A percentile compares a stretch with the other conserved stretches of the same genome.
phyloP scores from a whole-genome alignment of 2,888 invertebrate species.

The Arge pagana region DNA sequence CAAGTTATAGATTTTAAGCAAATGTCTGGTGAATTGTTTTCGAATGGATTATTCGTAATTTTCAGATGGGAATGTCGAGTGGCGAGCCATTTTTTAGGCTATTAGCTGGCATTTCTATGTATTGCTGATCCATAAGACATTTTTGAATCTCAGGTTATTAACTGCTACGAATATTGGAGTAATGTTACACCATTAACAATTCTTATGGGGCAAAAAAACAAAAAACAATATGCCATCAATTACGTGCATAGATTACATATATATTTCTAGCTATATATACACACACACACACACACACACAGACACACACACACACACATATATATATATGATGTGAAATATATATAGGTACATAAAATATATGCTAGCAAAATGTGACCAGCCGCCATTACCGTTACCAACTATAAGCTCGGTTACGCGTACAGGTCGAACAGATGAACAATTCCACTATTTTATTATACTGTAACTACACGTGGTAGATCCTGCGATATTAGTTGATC shows the following conservation, averaged over 20 bases:
- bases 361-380: too few relatives aligned
- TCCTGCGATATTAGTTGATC: too few relatives aligned
- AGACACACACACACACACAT: neutral
- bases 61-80: conserved; percentile 3
- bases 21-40: conserved; percentile 1
- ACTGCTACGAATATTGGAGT: conserved; percentile 8
- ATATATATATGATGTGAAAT: neutral
- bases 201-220: neutral
- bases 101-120: neutral
- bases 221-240: neutral
- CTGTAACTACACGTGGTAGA: too few relatives aligned
- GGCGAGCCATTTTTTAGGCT: neutral
- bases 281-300: neutral
- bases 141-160: conserved; percentile 18
- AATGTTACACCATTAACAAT: neutral
- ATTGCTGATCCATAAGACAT: conserved; percentile 13
- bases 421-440: too few relatives aligned
- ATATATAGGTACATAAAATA: too few relatives aligned
- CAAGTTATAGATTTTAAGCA: conserved; percentile 5
- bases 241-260: too few relatives aligned
- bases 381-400: too few relatives aligned
- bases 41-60: neutral
- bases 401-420: too few relatives aligned
- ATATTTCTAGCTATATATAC: too few relatives aligned
- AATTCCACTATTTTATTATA: too few relatives aligned